These are phyloP conservation scores for Flexamia atlantica DNA, from an alignment of 2,888 invertebrate species.

Conservation along the genomic window DNA sequence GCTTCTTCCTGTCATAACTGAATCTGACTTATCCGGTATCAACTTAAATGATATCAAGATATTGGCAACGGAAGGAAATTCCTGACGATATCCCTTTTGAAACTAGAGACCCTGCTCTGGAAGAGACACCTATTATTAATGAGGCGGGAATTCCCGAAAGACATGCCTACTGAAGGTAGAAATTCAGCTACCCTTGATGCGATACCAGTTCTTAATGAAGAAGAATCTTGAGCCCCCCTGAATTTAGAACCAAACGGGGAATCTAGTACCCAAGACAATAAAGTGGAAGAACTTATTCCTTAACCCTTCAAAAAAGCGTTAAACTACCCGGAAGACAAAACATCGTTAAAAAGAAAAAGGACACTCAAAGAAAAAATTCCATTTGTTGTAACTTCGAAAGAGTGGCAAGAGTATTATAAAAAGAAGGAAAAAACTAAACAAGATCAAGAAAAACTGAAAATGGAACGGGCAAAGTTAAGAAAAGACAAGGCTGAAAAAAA, in stretches of 20 bases:
- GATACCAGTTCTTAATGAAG: no score
- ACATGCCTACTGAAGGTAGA: not conserved
- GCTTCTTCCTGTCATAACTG: conserved; percentile 6
- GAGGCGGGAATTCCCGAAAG: not conserved
- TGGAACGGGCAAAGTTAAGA: not conserved
- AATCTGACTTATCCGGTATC: conserved; percentile 7
- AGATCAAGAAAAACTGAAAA: not conserved
- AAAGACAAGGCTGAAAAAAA: not conserved
- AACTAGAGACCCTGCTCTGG: no score
- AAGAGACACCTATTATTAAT: not conserved
- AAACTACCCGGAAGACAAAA: conserved; percentile 37
- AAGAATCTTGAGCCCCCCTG: no score
- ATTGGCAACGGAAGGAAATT: conserved; percentile 24
- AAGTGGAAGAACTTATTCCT: no score
- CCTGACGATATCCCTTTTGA: no score
- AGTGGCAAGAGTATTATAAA: not conserved
- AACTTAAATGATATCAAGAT: conserved; percentile 32
- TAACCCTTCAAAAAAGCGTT: conserved; percentile 36
- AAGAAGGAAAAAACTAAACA: not conserved
- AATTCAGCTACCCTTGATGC: not conserved
- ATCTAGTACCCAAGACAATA: not conserved
- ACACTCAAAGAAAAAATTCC: conserved; percentile 28
- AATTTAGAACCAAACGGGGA: no score
- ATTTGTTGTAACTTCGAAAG: conserved; percentile 23
- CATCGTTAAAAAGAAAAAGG: conserved; percentile 28